These are phyloP conservation scores for Tetropium fuscum DNA, from an alignment of 2,888 invertebrate genomes.

Conservation along the genomic window DNA sequence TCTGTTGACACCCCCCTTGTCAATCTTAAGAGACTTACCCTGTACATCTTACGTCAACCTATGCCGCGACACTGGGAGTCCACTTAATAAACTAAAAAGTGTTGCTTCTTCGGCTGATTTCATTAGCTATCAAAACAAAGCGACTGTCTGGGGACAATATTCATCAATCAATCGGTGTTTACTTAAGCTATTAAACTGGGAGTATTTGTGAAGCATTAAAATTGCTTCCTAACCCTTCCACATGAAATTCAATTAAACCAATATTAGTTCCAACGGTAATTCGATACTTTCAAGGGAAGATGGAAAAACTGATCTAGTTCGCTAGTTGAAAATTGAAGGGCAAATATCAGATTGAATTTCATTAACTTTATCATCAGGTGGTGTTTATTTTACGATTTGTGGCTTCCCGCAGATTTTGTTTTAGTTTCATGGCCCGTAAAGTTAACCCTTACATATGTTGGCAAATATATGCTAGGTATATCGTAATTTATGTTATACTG, in stretches of 20 bases:
- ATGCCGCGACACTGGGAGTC: no score
- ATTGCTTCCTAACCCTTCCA: constrained; percentile 25
- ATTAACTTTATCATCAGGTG: neutral
- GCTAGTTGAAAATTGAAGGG: neutral
- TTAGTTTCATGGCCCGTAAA: no score
- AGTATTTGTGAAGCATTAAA: constrained; percentile 25
- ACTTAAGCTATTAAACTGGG: constrained; percentile 22
- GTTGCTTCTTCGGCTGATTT: neutral
- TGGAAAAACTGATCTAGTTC: neutral
- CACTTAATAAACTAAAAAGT: no score
- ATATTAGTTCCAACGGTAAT: constrained; percentile 9
- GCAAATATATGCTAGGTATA: no score
- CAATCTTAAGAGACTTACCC: no score
- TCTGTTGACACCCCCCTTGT: no score
- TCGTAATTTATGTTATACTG: no score
- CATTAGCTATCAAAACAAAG: constrained; percentile 5
- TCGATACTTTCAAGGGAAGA: constrained; percentile 8
- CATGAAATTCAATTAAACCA: constrained; percentile 13
- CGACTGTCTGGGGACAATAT: constrained; percentile 6
- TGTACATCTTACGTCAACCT: no score
- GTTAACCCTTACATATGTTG: no score
- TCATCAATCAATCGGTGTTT: constrained; percentile 27
- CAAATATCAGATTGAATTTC: neutral
- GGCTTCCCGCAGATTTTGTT: no score
- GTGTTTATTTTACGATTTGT: no score